phyloP scores from a whole-genome alignment of 2,113 vertebrate genomes.

The Macquaria australasica region DNA sequence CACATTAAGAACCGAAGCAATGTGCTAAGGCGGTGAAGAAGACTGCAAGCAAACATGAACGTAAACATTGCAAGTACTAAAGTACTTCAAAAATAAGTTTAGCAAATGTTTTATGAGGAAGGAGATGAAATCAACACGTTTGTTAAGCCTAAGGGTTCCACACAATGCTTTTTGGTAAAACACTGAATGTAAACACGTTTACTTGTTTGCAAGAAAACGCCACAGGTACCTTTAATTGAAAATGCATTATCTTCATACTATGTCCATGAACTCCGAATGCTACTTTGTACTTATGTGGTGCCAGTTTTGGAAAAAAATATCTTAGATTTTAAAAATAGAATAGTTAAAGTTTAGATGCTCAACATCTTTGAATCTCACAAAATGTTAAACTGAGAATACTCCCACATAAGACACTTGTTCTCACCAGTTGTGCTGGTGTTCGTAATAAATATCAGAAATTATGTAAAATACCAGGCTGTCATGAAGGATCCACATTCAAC shows the following conservation, averaged over 20 bases:
- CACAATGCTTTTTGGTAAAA: background rate
- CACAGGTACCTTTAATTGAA: background rate
- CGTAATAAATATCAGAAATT: slow-evolving; percentile 15
- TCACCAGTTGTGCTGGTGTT: background rate
- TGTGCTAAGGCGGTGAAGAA: background rate
- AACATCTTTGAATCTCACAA: slow-evolving; percentile 8
- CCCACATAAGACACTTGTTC: background rate
- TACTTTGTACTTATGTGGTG: background rate
- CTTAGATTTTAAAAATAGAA: background rate
- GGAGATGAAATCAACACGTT: background rate
- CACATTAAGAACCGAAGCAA: background rate
- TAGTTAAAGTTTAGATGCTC: background rate
- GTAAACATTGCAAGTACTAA: background rate
- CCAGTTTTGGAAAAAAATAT: background rate
- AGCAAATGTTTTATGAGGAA: background rate
- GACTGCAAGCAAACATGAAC: background rate
- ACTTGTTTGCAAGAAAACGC: background rate
- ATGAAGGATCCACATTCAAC: slow-evolving; percentile 16
- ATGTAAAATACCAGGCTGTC: slow-evolving; percentile 16
- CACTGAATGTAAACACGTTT: background rate
- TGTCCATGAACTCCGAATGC: background rate
- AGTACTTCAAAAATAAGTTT: background rate
- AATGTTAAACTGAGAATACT: slow-evolving; percentile 16
- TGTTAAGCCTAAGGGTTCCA: background rate
- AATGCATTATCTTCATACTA: background rate